Conservation (phyloP, 2,888 invertebrate genomes). For the Thereva unica region DNA sequence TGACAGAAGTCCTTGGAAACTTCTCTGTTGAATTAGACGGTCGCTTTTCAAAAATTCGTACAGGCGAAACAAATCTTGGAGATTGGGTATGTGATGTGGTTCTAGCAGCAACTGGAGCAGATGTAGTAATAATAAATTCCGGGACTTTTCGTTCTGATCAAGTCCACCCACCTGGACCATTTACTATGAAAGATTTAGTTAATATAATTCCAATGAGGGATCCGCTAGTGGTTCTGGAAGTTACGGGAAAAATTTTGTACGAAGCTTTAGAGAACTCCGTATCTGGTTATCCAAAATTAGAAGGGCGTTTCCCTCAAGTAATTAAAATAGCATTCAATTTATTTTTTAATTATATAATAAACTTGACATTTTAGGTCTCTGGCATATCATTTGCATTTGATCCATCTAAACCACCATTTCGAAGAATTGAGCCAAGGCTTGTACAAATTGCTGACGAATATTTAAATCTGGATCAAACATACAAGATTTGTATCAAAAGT, state of each 20-base stretch:
- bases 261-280: conserved; percentile 83
- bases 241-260: conserved; percentile 70
- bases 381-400: conserved; percentile 79
- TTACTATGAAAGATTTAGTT: conserved; percentile 81
- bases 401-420: conserved; percentile 69
- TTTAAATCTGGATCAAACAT: conserved; percentile 70
- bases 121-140: conserved; percentile 83
- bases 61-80: conserved; percentile 86
- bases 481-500: conserved; percentile 79
- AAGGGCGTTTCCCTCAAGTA: conserved; percentile 85
- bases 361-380: conserved; percentile 63
- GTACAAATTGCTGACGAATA: conserved; percentile 87
- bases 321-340: conserved; percentile 1
- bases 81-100: conserved; percentile 84
- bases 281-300: conserved; percentile 81
- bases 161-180: conserved; percentile 78
- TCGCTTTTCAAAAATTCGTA: conserved; percentile 77
- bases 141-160: conserved; percentile 61
- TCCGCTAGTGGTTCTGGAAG: conserved; percentile 75
- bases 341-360: background rate
- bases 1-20: conserved; percentile 81
- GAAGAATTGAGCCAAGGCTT: conserved; percentile 70
- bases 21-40: conserved; percentile 88
- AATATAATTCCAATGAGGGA: conserved; percentile 86
- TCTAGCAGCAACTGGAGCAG: conserved; percentile 82